Percentiles rank a stretch among this genome's conserved stretches.
phyloP scores from a whole-genome alignment of 2,797 vertebrate genomes.

The Pangasius krempfi region DNA sequence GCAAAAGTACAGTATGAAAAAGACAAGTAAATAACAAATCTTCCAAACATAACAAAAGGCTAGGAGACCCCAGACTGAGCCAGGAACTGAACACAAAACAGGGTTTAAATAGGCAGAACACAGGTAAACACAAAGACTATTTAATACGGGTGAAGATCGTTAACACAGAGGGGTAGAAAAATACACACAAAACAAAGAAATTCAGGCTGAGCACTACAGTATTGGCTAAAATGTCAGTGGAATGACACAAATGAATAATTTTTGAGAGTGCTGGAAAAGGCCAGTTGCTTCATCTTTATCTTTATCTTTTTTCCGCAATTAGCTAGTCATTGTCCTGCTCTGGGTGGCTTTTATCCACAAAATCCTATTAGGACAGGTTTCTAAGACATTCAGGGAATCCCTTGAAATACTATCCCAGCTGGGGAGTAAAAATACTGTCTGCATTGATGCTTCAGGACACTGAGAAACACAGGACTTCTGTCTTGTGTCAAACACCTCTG shows the following conservation, averaged over 20 bases:
- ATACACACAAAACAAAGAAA: no score
- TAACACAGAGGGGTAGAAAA: conserved; percentile 12
- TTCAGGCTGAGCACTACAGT: no score
- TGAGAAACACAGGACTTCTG: conserved; percentile 69
- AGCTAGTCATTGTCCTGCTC: conserved; percentile 51
- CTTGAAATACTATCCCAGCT: conserved; percentile 66
- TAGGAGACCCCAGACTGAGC: no score
- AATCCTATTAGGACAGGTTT: conserved; percentile 47
- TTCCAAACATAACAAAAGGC: no score
- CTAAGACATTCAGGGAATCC: conserved; percentile 31
- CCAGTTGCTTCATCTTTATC: conserved; percentile 55
- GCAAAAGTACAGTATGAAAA: no score
- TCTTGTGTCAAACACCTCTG: conserved; percentile 17
- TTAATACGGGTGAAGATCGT: no score
- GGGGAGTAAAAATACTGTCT: conserved; percentile 78
- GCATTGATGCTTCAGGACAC: conserved; percentile 76
- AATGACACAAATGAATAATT: conserved; percentile 51
- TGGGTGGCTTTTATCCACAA: conserved; percentile 6
- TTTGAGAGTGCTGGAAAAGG: conserved; percentile 74
- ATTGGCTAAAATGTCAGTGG: conserved; percentile 55
- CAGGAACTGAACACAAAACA: no score
- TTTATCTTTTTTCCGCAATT: conserved; percentile 53
- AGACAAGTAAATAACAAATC: no score
- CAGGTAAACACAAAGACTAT: no score
- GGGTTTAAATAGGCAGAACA: no score